Conservation (phyloP, 2,888 invertebrate genomes). For the Dinocampus coccinellae region DNA sequence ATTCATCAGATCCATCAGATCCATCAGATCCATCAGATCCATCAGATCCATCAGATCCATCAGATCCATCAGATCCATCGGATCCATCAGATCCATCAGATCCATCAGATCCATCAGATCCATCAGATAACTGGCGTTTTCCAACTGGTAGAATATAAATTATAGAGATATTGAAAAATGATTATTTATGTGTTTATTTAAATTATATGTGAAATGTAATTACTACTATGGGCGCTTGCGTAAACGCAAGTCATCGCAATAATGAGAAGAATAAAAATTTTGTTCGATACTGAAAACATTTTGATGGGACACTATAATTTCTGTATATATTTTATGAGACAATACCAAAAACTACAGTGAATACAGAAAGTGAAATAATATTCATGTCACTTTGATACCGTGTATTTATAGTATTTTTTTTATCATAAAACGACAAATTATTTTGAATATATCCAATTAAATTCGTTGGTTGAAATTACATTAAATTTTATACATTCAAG, state of each 20-base stretch:
- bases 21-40: too few species aligned
- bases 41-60: too few species aligned
- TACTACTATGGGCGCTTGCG: not conserved
- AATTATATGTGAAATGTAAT: not conserved
- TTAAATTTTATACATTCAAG: not conserved
- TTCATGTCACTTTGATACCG: not conserved
- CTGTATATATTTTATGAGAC: not conserved
- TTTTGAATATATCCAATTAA: not conserved
- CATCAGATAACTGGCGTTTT: too few species aligned
- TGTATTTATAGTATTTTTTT: not conserved
- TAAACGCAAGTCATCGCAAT: not conserved
- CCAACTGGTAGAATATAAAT: not conserved
- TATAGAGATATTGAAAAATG: too few species aligned
- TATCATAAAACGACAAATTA: not conserved
- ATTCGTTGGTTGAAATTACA: not conserved
- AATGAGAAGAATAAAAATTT: not conserved
- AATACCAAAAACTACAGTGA: not conserved
- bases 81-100: too few species aligned
- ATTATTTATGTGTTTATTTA: too few species aligned
- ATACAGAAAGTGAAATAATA: not conserved
- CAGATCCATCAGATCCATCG: too few species aligned
- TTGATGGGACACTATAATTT: not conserved
- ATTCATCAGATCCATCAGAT: too few species aligned
- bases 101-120: too few species aligned
- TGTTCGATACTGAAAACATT: not conserved